Evolutionary conservation across 2,888 invertebrate species (phyloP).

Genomic region (Mesochorus sp.): DNA sequence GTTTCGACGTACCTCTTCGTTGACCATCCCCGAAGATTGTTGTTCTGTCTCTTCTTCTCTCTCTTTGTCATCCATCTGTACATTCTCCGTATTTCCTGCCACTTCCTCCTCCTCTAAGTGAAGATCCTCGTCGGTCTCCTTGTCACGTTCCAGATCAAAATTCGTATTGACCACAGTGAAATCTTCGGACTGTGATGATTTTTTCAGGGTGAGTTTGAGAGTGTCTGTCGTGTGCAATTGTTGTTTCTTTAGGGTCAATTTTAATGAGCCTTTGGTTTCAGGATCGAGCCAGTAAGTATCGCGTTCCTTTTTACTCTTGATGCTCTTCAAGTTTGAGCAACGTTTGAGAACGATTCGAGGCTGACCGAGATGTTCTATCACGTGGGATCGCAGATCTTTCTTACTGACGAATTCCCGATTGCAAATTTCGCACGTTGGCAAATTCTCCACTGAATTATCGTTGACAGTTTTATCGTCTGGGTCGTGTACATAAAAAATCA

Average conservation of each 20-base stretch:
- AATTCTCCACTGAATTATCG: constrained; percentile 61
- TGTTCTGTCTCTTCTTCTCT: constrained; percentile 71
- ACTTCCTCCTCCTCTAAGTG: constrained; percentile 72
- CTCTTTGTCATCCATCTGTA: constrained; percentile 72
- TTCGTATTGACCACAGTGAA: constrained; percentile 77
- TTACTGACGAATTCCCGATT: constrained; percentile 73
- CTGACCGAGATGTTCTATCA: constrained; percentile 75
- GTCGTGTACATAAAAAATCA: not conserved
- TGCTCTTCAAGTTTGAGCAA: constrained; percentile 71
- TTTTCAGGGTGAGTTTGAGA: constrained; percentile 76
- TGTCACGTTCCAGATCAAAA: constrained; percentile 63
- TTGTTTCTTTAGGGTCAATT: constrained; percentile 78
- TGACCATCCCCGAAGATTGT: constrained; percentile 75
- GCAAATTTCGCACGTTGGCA: constrained; percentile 77
- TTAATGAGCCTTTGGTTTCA: constrained; percentile 75
- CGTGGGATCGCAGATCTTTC: constrained; percentile 75
- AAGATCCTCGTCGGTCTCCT: no score
- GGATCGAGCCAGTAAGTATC: constrained; percentile 76
- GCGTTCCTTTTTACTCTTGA: constrained; percentile 67
- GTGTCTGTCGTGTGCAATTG: constrained; percentile 65
- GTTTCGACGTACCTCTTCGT: constrained; percentile 72
- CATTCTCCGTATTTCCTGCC: constrained; percentile 74
- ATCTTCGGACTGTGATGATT: constrained; percentile 75
- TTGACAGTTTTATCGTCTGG: constrained; percentile 69
- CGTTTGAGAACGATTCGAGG: constrained; percentile 77